Evolutionary conservation across 2,888 invertebrate species (phyloP).

Genomic region (Phyto melanocephala): DNA sequence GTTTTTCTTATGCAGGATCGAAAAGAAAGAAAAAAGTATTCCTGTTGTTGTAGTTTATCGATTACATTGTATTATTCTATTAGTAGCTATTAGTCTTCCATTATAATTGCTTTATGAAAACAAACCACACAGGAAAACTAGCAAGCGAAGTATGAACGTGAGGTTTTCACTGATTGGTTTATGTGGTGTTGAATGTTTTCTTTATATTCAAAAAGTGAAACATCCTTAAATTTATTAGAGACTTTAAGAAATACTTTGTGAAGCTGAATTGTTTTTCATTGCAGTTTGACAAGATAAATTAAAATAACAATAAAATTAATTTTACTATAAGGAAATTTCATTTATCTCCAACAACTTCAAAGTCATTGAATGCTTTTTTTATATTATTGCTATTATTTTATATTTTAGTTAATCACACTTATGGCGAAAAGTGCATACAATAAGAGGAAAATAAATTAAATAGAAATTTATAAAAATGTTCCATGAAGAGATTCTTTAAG

Average conservation of each 20-base stretch:
- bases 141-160: conserved; percentile 52
- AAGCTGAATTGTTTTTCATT: neutral
- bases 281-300: neutral
- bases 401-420: too few relatives aligned
- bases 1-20: conserved; percentile 50
- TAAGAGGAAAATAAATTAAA: too few relatives aligned
- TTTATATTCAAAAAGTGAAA: neutral
- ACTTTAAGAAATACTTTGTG: neutral
- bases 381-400: too few relatives aligned
- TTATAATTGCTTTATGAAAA: conserved; percentile 65
- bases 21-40: neutral
- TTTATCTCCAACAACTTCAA: too few relatives aligned
- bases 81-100: conserved; percentile 63
- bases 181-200: conserved; percentile 40
- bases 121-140: conserved; percentile 39
- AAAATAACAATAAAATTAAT: too few relatives aligned
- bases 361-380: too few relatives aligned
- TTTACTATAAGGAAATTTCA: too few relatives aligned
- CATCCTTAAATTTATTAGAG: neutral
- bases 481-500: too few relatives aligned
- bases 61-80: conserved; percentile 65
- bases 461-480: too few relatives aligned
- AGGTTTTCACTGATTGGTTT: conserved; percentile 59
- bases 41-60: conserved; percentile 63
- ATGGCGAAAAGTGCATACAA: too few relatives aligned